Percentiles rank a stretch among this genome's conserved stretches.
Conservation (phyloP, 64 coral and sea anemone species). For the Platygyra sinensis region DNA sequence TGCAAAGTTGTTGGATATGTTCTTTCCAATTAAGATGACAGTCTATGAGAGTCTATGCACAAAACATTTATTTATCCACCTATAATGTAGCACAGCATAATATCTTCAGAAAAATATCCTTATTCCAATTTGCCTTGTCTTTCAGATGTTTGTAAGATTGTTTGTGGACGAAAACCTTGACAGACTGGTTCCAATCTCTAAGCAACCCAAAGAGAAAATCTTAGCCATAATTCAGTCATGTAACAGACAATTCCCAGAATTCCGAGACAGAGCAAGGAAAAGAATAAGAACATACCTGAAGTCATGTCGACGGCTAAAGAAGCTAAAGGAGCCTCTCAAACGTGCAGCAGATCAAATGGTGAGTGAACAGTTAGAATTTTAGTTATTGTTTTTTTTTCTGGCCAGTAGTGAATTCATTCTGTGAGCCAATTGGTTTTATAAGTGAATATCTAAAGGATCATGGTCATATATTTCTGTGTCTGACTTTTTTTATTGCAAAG, state of each 20-base stretch:
- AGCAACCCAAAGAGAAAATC: slow-evolving; percentile 98
- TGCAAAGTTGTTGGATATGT: no score
- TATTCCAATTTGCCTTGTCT: background rate
- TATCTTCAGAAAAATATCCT: background rate
- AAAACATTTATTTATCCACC: no score
- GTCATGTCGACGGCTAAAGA: slow-evolving; percentile 94
- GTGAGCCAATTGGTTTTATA: no score
- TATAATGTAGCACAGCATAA: no score
- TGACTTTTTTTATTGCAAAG: no score
- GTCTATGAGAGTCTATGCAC: no score
- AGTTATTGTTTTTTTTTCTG: no score
- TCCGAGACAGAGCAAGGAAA: slow-evolving; percentile 95
- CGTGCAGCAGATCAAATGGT: slow-evolving; percentile 99
- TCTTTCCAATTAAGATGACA: no score
- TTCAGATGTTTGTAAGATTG: slow-evolving; percentile 95
- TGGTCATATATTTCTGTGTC: no score
- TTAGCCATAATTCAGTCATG: slow-evolving; percentile 98
- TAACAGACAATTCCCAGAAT: slow-evolving; percentile 98
- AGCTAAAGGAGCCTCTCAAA: slow-evolving; percentile 89
- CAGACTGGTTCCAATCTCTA: slow-evolving; percentile 97
- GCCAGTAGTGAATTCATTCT: no score
- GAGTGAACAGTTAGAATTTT: background rate
- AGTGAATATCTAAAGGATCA: no score
- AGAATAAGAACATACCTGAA: slow-evolving; percentile 98
- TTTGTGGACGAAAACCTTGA: slow-evolving; percentile 99